A percentile compares a stretch with the other conserved stretches of the same genome.
Evolutionary conservation across 2,888 invertebrate genomes (phyloP).

Genomic region (Prenolepis imparis): DNA sequence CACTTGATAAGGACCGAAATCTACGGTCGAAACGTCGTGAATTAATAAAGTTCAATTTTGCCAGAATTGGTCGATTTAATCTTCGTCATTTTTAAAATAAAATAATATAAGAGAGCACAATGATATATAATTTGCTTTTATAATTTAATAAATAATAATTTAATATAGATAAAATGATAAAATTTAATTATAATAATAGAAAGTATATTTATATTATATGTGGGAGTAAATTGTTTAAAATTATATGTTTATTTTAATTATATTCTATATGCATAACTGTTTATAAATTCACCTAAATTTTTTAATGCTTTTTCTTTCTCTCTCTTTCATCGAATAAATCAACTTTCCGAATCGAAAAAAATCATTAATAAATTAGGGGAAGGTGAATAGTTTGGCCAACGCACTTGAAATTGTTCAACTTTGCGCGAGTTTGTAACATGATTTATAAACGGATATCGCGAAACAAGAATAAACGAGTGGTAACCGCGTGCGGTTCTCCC

Average conservation of each 20-base stretch:
- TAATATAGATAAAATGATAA: background rate
- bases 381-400: background rate
- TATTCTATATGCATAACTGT: background rate
- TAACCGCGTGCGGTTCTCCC: slow-evolving; percentile 24
- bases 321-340: background rate
- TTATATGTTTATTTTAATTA: background rate
- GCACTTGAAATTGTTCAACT: background rate
- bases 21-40: too few relatives aligned
- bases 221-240: background rate
- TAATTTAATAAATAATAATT: slow-evolving; percentile 1
- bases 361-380: background rate
- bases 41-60: too few relatives aligned
- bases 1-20: too few relatives aligned
- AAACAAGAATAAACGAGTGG: slow-evolving; percentile 17
- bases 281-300: background rate
- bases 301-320: background rate
- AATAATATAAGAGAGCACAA: background rate
- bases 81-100: too few relatives aligned
- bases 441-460: slow-evolving; percentile 25
- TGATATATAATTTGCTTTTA: background rate
- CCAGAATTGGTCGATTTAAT: too few relatives aligned
- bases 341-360: background rate
- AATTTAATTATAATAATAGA: background rate
- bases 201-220: background rate
- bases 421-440: background rate